phyloP scores from a whole-genome alignment of 53 echinoderm and acorn worm genomes.

The Actinopyga echinites region DNA sequence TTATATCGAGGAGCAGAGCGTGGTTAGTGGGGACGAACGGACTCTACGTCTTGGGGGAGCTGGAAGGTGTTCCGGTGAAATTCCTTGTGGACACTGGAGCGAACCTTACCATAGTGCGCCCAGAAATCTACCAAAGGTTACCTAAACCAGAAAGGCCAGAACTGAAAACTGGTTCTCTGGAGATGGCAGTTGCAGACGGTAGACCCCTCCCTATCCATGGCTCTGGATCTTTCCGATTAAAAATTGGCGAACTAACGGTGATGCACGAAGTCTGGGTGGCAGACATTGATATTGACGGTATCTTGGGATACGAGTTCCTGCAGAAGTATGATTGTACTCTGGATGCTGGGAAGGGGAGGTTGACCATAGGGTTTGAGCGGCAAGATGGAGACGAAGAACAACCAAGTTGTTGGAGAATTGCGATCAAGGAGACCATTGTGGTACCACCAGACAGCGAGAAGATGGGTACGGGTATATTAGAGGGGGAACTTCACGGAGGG shows the following conservation, averaged over 20 bases:
- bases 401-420: neutral
- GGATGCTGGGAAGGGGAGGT: neutral
- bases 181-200: slow-evolving; percentile 4
- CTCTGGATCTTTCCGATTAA: neutral
- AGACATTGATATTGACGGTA: slow-evolving; percentile 56
- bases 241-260: slow-evolving; percentile 1
- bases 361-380: neutral
- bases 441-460: slow-evolving; percentile 12
- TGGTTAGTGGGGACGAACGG: slow-evolving; percentile 23
- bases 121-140: neutral
- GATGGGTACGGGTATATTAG: neutral
- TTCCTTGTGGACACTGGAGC: slow-evolving; percentile 44
- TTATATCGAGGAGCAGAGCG: neutral
- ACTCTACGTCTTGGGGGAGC: neutral
- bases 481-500: neutral
- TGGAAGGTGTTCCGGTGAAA: neutral
- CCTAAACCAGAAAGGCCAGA: neutral
- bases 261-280: slow-evolving; percentile 51
- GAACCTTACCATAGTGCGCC: slow-evolving; percentile 17
- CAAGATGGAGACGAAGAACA: neutral
- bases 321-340: slow-evolving; percentile 25
- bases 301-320: slow-evolving; percentile 66
- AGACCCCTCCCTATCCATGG: neutral
- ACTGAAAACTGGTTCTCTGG: neutral
- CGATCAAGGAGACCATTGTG: neutral